These are phyloP conservation scores for Pseudomyrmex pallidus DNA, from an alignment of 1,140 invertebrate species.

Conservation along the genomic window DNA sequence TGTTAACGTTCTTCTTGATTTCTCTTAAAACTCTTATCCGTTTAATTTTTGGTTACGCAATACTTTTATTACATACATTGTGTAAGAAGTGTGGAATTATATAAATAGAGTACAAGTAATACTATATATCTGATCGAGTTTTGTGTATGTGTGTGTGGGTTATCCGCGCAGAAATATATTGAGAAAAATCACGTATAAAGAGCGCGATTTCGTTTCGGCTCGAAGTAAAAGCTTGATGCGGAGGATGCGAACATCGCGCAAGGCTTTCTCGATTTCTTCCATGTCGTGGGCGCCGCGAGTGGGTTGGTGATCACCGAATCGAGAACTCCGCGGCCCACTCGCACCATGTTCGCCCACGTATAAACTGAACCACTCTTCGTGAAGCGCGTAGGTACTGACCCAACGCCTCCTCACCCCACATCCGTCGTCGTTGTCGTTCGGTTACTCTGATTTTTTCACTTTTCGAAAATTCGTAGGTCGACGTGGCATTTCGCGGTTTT, in stretches of 20 bases:
- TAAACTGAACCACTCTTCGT: slow-evolving; percentile 61
- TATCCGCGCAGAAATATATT: not conserved
- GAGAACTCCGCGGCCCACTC: slow-evolving; percentile 67
- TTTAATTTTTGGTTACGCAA: not conserved
- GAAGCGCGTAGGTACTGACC: slow-evolving; percentile 64
- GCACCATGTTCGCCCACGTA: slow-evolving; percentile 63
- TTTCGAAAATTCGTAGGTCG: not conserved
- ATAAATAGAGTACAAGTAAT: not conserved
- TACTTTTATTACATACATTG: no score
- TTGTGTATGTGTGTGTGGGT: not conserved
- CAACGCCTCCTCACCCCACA: not conserved
- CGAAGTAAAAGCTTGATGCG: slow-evolving; percentile 18
- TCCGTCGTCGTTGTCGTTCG: slow-evolving; percentile 12
- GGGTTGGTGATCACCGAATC: slow-evolving; percentile 73
- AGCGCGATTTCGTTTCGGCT: not conserved
- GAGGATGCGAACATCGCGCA: slow-evolving; percentile 50
- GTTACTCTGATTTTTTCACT: slow-evolving; percentile 12
- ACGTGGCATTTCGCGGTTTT: no score
- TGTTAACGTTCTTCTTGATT: not conserved
- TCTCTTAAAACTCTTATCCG: not conserved
- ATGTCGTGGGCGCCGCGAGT: slow-evolving; percentile 71
- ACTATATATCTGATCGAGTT: not conserved
- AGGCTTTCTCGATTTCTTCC: slow-evolving; percentile 57
- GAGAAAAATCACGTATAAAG: not conserved
- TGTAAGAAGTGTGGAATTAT: not conserved